Conservation (phyloP, 2,113 vertebrate species). For the Alouatta palliata region DNA sequence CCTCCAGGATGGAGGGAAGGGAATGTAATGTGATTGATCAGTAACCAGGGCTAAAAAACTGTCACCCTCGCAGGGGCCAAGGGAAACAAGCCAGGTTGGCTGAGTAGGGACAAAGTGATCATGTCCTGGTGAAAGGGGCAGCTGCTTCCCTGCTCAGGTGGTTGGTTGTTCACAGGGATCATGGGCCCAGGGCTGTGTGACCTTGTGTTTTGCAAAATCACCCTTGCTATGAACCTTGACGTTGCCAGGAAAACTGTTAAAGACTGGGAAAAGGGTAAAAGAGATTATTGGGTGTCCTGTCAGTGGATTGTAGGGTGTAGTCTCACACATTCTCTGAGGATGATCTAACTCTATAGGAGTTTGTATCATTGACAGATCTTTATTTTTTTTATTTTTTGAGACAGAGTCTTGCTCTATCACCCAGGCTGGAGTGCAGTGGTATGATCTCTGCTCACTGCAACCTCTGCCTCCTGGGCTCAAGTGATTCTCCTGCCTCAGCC, state of each 20-base stretch:
- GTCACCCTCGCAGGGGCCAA: not conserved
- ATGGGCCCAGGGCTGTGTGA: not conserved
- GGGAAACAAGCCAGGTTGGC: not conserved
- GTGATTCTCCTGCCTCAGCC: no score
- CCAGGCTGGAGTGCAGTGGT: no score
- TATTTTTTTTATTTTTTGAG: no score
- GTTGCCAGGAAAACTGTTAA: conserved; percentile 8
- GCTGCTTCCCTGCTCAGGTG: not conserved
- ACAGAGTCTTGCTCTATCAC: no score
- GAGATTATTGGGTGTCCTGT: not conserved
- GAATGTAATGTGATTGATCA: conserved; percentile 54
- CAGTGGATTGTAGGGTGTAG: not conserved
- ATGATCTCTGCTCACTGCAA: no score
- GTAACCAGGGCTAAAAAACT: conserved; percentile 43
- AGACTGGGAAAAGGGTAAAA: not conserved
- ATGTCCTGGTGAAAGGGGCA: not conserved
- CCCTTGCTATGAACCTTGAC: not conserved
- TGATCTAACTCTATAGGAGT: not conserved
- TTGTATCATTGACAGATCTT: not conserved
- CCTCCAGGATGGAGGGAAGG: not conserved
- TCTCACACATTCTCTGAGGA: not conserved
- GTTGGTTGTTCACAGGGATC: not conserved
- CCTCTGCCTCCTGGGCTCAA: no score
- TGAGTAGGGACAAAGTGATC: not conserved
- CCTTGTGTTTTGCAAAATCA: not conserved